phyloP scores from a whole-genome alignment of 1,140 invertebrate genomes.

The Tachypleus tridentatus region DNA sequence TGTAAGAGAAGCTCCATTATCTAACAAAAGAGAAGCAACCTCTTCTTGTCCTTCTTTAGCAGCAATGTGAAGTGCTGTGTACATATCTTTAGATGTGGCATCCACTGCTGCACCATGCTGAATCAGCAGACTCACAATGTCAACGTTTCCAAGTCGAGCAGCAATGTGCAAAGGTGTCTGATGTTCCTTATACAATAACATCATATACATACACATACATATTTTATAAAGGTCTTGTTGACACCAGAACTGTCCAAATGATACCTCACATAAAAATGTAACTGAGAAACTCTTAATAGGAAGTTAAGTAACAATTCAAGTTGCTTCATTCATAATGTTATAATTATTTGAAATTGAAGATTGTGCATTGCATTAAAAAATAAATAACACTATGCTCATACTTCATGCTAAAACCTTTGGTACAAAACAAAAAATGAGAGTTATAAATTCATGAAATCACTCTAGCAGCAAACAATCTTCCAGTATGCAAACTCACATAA shows the following conservation, averaged over 20 bases:
- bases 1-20: constrained; percentile 86
- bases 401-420: too few species aligned
- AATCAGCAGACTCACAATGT: constrained; percentile 83
- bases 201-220: not conserved
- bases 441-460: too few species aligned
- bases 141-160: constrained; percentile 81
- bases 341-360: too few species aligned
- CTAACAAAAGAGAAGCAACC: constrained; percentile 86
- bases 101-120: constrained; percentile 83
- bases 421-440: too few species aligned
- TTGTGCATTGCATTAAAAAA: too few species aligned
- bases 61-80: constrained; percentile 95
- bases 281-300: not conserved
- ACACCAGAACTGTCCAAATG: not conserved
- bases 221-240: not conserved
- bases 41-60: constrained; percentile 96
- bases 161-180: constrained; percentile 95
- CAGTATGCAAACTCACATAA: too few species aligned
- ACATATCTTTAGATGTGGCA: constrained; percentile 88
- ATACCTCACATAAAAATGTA: too few species aligned
- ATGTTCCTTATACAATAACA: constrained; percentile 53
- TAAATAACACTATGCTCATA: too few species aligned
- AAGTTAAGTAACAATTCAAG: too few species aligned
- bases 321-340: too few species aligned
- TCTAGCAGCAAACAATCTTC: too few species aligned